These are phyloP conservation scores for Agrochola lychnidis DNA, from an alignment of 2,888 invertebrate species.

Conservation along the genomic window DNA sequence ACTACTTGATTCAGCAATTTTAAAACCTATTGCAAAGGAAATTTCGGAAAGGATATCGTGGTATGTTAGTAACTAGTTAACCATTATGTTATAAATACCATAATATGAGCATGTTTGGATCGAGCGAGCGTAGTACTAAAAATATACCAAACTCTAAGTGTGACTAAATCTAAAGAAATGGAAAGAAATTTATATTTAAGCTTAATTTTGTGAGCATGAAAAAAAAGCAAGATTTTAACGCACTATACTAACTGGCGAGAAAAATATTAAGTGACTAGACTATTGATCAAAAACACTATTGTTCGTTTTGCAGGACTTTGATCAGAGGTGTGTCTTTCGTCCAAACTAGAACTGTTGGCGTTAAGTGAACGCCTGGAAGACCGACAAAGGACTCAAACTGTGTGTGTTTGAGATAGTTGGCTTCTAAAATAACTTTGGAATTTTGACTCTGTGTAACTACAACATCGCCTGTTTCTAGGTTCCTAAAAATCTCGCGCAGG, in stretches of 20 bases:
- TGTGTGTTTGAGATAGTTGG: neutral
- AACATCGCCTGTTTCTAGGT: neutral
- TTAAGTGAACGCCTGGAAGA: neutral
- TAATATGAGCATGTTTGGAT: conserved; percentile 68
- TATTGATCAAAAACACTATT: conserved; percentile 41
- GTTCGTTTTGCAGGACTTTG: conserved; percentile 55
- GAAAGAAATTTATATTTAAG: conserved; percentile 30
- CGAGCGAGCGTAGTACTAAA: conserved; percentile 57
- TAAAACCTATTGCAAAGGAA: conserved; percentile 21
- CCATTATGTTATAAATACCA: conserved; percentile 59
- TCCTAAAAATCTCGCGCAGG: conserved; percentile 8
- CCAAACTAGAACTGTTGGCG: conserved; percentile 12
- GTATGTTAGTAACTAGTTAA: conserved; percentile 57
- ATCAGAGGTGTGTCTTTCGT: conserved; percentile 39
- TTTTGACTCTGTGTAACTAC: neutral
- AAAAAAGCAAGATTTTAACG: conserved; percentile 45
- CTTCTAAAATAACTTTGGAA: conserved; percentile 1
- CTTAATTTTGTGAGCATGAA: conserved; percentile 28
- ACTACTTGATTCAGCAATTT: neutral
- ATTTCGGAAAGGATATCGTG: conserved; percentile 31
- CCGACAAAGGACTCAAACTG: conserved; percentile 31
- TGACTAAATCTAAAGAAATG: conserved; percentile 52
- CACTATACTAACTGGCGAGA: conserved; percentile 38
- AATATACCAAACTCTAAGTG: conserved; percentile 30
- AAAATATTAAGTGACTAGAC: conserved; percentile 30